Evolutionary conservation across 2,888 invertebrate species (phyloP).

Genomic region (Seira ritae): DNA sequence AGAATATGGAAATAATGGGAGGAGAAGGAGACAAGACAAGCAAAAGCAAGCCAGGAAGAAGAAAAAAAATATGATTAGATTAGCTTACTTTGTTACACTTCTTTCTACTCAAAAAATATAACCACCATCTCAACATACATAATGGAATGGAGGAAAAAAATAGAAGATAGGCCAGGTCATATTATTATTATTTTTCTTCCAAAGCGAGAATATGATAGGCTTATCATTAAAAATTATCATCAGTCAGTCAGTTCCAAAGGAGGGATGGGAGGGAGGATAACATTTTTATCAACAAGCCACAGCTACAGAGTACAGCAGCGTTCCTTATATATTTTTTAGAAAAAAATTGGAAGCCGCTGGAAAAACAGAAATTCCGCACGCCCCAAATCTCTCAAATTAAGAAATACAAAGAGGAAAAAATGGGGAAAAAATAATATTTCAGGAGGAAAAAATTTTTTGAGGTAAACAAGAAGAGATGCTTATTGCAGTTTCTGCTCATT

Average conservation of each 20-base stretch:
- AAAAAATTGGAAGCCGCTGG: background rate
- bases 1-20: background rate
- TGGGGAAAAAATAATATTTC: background rate
- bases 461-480: background rate
- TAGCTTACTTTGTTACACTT: constrained; percentile 53
- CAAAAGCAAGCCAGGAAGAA: background rate
- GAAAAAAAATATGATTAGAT: constrained; percentile 44
- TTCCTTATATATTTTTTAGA: background rate
- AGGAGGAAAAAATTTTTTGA: background rate
- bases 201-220: background rate
- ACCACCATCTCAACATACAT: too few relatives aligned
- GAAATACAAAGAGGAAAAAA: background rate
- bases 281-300: background rate
- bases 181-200: too few relatives aligned
- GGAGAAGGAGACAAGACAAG: background rate
- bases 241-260: background rate
- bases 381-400: background rate
- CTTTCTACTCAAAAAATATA: background rate
- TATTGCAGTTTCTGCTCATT: background rate
- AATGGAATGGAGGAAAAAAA: too few relatives aligned
- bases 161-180: too few relatives aligned
- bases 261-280: background rate
- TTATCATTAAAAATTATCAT: background rate
- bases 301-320: too few relatives aligned
- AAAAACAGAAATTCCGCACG: background rate